Conservation (phyloP, 2,888 invertebrate species). For the Helleia helle region DNA sequence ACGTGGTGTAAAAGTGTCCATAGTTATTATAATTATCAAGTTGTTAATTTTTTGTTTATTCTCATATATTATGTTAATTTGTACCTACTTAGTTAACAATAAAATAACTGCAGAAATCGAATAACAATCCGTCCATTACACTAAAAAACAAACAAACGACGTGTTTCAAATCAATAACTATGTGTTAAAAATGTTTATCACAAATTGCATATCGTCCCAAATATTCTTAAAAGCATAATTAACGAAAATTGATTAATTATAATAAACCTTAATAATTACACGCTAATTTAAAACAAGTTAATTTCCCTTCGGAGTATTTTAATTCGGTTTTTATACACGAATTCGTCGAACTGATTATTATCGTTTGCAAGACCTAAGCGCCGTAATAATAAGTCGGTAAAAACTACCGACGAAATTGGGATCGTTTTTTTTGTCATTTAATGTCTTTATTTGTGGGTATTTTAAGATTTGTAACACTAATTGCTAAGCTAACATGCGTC, state of each 20-base stretch:
- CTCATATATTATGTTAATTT: too few relatives aligned
- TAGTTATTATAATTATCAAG: too few relatives aligned
- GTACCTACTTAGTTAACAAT: too few relatives aligned
- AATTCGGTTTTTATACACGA: neutral
- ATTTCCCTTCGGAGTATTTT: conserved; percentile 9
- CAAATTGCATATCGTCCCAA: too few relatives aligned
- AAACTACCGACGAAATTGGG: conserved; percentile 1
- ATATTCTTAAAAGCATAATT: too few relatives aligned
- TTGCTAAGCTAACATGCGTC: conserved; percentile 4
- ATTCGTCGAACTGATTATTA: neutral
- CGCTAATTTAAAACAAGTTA: conserved; percentile 12
- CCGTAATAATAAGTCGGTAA: neutral
- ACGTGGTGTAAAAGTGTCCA: too few relatives aligned
- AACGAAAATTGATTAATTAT: conserved; percentile 4
- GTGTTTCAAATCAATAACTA: too few relatives aligned
- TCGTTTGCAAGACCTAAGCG: neutral
- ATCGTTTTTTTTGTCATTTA: conserved; percentile 1
- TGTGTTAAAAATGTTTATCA: too few relatives aligned
- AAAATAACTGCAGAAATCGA: too few relatives aligned
- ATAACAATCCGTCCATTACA: too few relatives aligned
- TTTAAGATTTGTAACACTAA: conserved; percentile 1
- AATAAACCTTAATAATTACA: conserved; percentile 5
- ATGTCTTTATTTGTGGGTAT: conserved; percentile 4
- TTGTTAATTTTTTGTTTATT: too few relatives aligned
- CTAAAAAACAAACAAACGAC: too few relatives aligned